These are phyloP conservation scores for Chorisops tibialis DNA, from an alignment of 2,888 invertebrate genomes.

Conservation along the genomic window DNA sequence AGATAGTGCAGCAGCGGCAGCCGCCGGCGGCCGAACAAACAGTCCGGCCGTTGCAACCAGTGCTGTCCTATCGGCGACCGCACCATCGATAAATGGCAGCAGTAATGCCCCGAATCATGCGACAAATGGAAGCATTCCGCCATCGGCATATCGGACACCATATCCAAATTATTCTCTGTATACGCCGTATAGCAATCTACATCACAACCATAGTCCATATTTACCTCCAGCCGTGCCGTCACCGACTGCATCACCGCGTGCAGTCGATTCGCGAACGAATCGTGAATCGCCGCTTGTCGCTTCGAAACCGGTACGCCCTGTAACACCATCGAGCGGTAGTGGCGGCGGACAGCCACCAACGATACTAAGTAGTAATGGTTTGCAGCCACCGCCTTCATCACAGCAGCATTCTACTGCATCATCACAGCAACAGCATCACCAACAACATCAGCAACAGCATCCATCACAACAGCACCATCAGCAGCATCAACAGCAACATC, in stretches of 20 bases:
- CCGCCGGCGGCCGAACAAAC: slow-evolving; percentile 53
- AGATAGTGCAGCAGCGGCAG: slow-evolving; percentile 47
- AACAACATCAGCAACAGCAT: slow-evolving; percentile 32
- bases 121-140: slow-evolving; percentile 42
- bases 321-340: slow-evolving; percentile 37
- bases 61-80: slow-evolving; percentile 38
- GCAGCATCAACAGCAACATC: not conserved
- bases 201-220: slow-evolving; percentile 74
- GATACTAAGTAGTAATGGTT: slow-evolving; percentile 34
- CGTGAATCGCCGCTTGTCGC: slow-evolving; percentile 42
- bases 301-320: slow-evolving; percentile 38
- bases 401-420: slow-evolving; percentile 30
- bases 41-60: slow-evolving; percentile 47
- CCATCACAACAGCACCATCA: slow-evolving; percentile 35
- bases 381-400: slow-evolving; percentile 34
- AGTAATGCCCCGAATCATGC: slow-evolving; percentile 39
- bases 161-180: slow-evolving; percentile 61
- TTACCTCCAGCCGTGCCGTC: slow-evolving; percentile 61
- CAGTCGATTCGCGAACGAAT: slow-evolving; percentile 54
- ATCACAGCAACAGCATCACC: slow-evolving; percentile 30
- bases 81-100: slow-evolving; percentile 42
- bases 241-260: slow-evolving; percentile 63
- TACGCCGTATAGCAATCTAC: slow-evolving; percentile 71
- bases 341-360: slow-evolving; percentile 25
- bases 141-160: slow-evolving; percentile 47